These are phyloP conservation scores for Hemibagrus guttatus DNA, from an alignment of 2,797 vertebrate species.

Conservation along the genomic window DNA sequence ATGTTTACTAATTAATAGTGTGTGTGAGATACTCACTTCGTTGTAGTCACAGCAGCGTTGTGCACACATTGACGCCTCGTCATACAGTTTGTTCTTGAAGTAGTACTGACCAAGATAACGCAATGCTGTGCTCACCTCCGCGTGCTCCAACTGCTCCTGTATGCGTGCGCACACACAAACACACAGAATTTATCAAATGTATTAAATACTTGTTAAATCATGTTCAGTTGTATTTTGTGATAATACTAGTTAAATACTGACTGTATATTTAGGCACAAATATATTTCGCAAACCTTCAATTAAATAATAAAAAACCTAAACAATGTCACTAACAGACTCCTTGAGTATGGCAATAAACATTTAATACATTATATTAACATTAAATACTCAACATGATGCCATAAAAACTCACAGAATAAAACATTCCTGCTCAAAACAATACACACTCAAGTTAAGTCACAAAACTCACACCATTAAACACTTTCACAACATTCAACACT, in stretches of 20 bases:
- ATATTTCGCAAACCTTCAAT: not conserved
- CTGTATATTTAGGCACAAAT: not conserved
- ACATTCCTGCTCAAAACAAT: not conserved
- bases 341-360: not conserved
- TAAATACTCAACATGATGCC: not conserved
- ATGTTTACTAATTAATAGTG: not conserved
- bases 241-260: not conserved
- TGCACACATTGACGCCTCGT: constrained; percentile 94
- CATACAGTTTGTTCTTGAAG: constrained; percentile 95
- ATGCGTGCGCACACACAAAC: not conserved
- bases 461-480: no score
- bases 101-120: constrained; percentile 97
- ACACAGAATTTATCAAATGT: not conserved
- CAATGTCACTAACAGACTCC: not conserved
- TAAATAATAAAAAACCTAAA: not conserved
- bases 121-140: constrained; percentile 95
- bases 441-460: no score
- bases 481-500: no score
- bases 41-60: constrained; percentile 98
- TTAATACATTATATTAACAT: no score
- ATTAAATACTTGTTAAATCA: not conserved
- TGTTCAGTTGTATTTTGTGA: not conserved
- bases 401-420: not conserved
- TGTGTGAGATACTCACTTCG: constrained; percentile 83
- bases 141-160: constrained; percentile 93